Base-by-base conservation (phyloP, 2,113 vertebrate species). In the Malurus cyaneus region DNA sequence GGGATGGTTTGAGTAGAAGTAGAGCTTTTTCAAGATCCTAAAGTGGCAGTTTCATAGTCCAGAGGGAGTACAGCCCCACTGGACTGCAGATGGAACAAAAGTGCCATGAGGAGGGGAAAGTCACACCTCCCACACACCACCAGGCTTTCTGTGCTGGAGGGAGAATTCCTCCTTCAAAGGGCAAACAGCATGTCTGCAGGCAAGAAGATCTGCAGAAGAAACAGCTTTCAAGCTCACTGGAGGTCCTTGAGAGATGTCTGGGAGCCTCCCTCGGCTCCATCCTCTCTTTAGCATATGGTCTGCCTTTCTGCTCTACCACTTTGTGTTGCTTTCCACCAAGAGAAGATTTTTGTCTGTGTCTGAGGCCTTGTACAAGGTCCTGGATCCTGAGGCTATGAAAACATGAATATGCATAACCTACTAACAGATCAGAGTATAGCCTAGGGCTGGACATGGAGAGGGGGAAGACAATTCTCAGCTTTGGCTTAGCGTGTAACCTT, bases 121-220 rank as follows among this genome's bases (percentile, higher is more conserved):
- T 77, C 74, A 18, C 47, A 70, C 11, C 47, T 85, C 77, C 25
- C 18, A 4, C 32, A 24, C 29, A 50, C 46, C 46, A 88, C 29
- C 29, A 76, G 29, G 9, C 16, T 85, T 88, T 39, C 71, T 89
- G 32, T n/a, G 85, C 62, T 92, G 67, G 71, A 93, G 59, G 67
- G 71, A 70, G 71, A 90, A 92, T 88, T 94, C 87, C 49, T 19
- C 39, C 56, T 95, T 95, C 93, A 95, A 93, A 93, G 32, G 62
- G 47, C 50, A 92, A 94, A 89, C 36, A 87, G 46, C 47, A 11
- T 91, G 34, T 73, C 71, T 94, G 21, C 88, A 87, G 73, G 71
- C 92, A 93, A 88, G 70, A 88, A 72, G 59, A 50, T 62, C 44
- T 76, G 76, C 74, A 94, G 79, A 86, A 92, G 81, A 86, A 93